Conservation (phyloP, 2,113 vertebrate species). For the Pristiophorus japonicus region DNA sequence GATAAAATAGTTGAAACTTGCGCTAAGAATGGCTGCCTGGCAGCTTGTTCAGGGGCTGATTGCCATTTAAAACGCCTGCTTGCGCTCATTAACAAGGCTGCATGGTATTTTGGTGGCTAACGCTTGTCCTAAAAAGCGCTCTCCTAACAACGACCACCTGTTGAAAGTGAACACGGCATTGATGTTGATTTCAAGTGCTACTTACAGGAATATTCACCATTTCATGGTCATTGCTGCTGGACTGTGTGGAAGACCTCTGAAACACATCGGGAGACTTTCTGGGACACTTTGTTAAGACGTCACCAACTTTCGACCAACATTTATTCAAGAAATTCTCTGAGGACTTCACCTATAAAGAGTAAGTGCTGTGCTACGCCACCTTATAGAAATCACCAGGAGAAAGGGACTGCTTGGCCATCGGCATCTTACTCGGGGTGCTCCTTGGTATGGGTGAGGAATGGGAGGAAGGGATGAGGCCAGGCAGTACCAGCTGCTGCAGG, state of each 20-base stretch:
- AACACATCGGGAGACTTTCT: background rate
- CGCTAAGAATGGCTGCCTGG: too few species aligned
- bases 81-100: too few species aligned
- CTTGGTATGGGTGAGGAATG: too few species aligned
- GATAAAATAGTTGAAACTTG: background rate
- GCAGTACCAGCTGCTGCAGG: too few species aligned
- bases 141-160: background rate
- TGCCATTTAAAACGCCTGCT: background rate
- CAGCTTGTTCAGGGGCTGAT: background rate
- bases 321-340: background rate
- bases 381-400: background rate
- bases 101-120: too few species aligned
- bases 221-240: background rate
- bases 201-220: background rate
- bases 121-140: background rate
- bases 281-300: background rate
- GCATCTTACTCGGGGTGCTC: too few species aligned
- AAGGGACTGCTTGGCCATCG: too few species aligned
- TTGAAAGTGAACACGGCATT: background rate
- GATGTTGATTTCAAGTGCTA: background rate
- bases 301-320: background rate
- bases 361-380: background rate
- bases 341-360: too few species aligned
- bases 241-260: background rate
- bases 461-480: too few species aligned